Evolutionary conservation across 2,113 vertebrate species (phyloP).

Genomic region (Nipponia nippon): DNA sequence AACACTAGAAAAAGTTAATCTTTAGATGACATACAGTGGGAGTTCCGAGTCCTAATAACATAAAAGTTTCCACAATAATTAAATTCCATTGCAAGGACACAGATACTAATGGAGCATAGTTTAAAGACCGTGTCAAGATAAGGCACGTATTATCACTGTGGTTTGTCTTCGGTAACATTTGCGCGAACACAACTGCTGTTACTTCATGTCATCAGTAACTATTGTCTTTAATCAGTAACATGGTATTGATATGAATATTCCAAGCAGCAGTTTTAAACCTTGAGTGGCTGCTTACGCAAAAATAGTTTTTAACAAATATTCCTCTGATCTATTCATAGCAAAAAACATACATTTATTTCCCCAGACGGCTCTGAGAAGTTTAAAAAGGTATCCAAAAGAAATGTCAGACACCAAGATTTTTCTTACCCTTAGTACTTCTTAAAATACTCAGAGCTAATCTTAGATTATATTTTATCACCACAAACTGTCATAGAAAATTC

Average conservation of each 20-base stretch:
- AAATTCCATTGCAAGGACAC: background rate
- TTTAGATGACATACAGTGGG: background rate
- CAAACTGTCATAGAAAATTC: background rate
- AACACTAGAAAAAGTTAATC: background rate
- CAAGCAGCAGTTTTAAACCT: background rate
- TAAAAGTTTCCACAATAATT: background rate
- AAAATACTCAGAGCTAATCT: slow-evolving; percentile 33
- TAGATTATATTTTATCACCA: slow-evolving; percentile 1
- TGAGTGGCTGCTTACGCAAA: background rate
- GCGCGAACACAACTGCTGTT: background rate
- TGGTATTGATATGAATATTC: background rate
- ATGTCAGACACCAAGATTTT: background rate
- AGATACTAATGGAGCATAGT: background rate
- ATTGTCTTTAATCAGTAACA: background rate
- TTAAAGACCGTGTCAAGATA: background rate
- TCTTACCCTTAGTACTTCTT: background rate
- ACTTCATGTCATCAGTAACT: background rate
- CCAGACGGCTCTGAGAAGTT: background rate
- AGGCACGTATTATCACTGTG: background rate
- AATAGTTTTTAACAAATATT: background rate
- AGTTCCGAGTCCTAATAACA: background rate
- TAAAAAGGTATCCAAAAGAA: background rate
- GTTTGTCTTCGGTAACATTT: background rate
- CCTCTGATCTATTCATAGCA: background rate
- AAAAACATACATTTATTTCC: background rate